phyloP scores from a whole-genome alignment of 2,888 invertebrate genomes.

The Leuctra nigra region DNA sequence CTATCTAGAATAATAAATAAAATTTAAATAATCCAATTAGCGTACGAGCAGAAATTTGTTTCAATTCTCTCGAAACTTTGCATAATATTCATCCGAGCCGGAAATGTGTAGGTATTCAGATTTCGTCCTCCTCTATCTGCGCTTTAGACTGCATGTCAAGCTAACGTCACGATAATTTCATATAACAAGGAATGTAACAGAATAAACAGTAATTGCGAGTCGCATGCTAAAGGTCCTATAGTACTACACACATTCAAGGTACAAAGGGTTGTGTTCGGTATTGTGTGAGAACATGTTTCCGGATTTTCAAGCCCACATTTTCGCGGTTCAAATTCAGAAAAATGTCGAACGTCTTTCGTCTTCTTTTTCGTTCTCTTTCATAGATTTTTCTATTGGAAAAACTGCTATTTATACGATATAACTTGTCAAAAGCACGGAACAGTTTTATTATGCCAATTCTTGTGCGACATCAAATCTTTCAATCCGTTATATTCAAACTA shows the following conservation, averaged over 20 bases:
- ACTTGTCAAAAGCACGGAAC: slow-evolving; percentile 4
- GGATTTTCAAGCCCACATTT: too few species aligned
- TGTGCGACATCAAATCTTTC: slow-evolving; percentile 11
- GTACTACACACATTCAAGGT: too few species aligned
- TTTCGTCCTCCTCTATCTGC: too few species aligned
- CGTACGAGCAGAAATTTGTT: not conserved
- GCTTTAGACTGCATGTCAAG: too few species aligned
- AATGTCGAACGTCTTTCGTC: slow-evolving; percentile 3
- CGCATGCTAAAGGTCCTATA: too few species aligned
- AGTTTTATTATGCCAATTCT: slow-evolving; percentile 8
- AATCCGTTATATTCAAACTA: not conserved
- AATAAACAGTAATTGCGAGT: too few species aligned
- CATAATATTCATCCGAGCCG: not conserved
- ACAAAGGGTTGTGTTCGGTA: too few species aligned
- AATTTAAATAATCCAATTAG: slow-evolving; percentile 12
- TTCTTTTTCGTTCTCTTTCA: not conserved
- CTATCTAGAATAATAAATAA: not conserved
- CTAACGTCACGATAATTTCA: too few species aligned
- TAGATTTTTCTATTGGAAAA: slow-evolving; percentile 5
- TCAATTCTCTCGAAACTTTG: slow-evolving; percentile 4
- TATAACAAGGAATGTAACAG: too few species aligned
- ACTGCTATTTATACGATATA: slow-evolving; percentile 9
- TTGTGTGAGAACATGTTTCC: too few species aligned
- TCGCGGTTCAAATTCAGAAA: not conserved
- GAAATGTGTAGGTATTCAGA: slow-evolving; percentile 4